Percentiles rank a stretch among this genome's conserved stretches.
phyloP scores from a whole-genome alignment of 2,797 vertebrate species.

The Manis crassicaudata region DNA sequence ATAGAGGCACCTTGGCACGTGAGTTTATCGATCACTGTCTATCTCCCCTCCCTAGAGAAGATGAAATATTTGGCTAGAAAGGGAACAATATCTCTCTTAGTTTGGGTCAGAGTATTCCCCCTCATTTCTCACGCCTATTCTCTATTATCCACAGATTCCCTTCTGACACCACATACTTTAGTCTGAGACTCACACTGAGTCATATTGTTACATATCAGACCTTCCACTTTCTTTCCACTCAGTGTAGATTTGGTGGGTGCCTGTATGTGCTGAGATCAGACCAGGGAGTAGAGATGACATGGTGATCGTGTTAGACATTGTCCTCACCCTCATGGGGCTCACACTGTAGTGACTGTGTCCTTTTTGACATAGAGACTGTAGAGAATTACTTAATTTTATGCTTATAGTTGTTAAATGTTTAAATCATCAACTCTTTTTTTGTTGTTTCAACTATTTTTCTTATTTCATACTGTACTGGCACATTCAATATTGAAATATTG shows the following conservation, averaged over 20 bases:
- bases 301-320: background rate
- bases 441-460: background rate
- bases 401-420: background rate
- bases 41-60: background rate
- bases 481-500: background rate
- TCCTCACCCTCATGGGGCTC: background rate
- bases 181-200: background rate
- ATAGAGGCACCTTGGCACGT: background rate
- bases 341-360: background rate
- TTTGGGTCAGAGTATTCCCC: background rate
- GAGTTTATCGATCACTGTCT: background rate
- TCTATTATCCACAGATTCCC: background rate
- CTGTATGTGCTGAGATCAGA: background rate
- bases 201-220: background rate
- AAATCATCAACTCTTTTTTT: background rate
- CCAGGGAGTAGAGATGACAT: background rate
- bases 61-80: background rate
- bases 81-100: background rate
- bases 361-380: background rate
- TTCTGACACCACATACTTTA: background rate
- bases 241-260: background rate
- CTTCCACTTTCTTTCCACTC: background rate
- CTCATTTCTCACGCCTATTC: background rate
- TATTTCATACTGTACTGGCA: background rate
- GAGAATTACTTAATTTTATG: background rate